Conservation (phyloP, 2,888 invertebrate species). For the Leucophora obtusa region DNA sequence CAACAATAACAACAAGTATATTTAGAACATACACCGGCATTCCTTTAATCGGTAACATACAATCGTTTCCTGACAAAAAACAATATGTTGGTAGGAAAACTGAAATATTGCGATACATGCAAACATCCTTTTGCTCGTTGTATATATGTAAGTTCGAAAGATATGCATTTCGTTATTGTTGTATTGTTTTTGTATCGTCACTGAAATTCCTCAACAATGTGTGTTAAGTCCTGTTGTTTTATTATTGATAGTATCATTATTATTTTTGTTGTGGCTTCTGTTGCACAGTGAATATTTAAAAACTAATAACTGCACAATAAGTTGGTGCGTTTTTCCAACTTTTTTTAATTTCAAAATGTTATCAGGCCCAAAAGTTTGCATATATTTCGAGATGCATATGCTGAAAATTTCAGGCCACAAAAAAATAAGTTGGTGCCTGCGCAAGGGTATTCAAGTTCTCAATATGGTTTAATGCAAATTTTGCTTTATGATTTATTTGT, state of each 20-base stretch:
- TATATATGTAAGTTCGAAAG: not conserved
- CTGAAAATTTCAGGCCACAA: too few species aligned
- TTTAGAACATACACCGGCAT: not conserved
- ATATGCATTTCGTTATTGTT: conserved; percentile 3
- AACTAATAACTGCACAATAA: not conserved
- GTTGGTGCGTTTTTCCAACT: too few species aligned
- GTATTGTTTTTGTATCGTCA: conserved; percentile 9
- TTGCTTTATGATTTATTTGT: too few species aligned
- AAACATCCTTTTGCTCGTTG: not conserved
- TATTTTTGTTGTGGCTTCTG: conserved; percentile 1
- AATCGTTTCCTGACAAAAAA: conserved; percentile 27
- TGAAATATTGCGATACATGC: conserved; percentile 22
- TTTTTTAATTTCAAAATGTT: too few species aligned
- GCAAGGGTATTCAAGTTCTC: too few species aligned
- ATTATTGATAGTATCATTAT: conserved; percentile 31
- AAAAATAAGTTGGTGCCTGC: too few species aligned
- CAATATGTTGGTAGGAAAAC: conserved; percentile 15
- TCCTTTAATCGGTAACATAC: conserved; percentile 10
- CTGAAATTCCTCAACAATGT: conserved; percentile 21
- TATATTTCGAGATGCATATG: too few species aligned
- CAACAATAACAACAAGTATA: not conserved
- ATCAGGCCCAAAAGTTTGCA: too few species aligned
- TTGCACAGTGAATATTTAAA: not conserved
- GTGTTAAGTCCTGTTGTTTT: conserved; percentile 39
- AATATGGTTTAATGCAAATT: too few species aligned